phyloP scores from a whole-genome alignment of 2,113 vertebrate genomes.

The Myrmecobius fasciatus region DNA sequence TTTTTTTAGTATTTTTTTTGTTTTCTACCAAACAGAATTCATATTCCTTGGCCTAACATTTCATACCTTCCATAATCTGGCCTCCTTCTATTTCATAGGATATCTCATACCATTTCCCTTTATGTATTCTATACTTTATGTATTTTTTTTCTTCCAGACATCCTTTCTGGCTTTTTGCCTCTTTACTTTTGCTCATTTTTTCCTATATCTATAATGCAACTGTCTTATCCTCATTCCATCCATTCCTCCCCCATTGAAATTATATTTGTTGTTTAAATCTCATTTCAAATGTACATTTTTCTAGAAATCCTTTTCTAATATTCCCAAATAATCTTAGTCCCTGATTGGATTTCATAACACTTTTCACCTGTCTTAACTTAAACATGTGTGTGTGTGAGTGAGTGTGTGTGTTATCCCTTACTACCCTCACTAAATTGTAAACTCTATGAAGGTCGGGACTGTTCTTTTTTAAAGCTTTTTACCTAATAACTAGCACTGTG shows the following conservation, averaged over 20 bases:
- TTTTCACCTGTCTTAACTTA: conserved; percentile 10
- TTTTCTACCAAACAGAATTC: not conserved
- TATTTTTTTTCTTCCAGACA: not conserved
- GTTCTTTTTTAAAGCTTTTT: not conserved
- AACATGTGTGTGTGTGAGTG: not conserved
- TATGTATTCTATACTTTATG: not conserved
- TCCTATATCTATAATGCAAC: not conserved
- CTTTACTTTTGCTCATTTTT: not conserved
- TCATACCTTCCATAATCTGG: not conserved
- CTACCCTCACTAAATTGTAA: conserved; percentile 4
- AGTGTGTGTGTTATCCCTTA: conserved; percentile 2
- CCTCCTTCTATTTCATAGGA: not conserved
- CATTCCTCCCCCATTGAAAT: not conserved
- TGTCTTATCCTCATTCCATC: not conserved
- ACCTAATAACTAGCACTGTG: not conserved
- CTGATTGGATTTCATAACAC: not conserved
- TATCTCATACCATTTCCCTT: not conserved
- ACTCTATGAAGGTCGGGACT: not conserved
- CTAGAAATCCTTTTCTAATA: not conserved
- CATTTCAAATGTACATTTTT: not conserved
- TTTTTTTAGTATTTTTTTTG: not conserved
- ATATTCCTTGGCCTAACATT: not conserved
- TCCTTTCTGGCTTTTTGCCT: not conserved
- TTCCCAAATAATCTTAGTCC: not conserved
- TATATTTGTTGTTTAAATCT: not conserved